A percentile compares a stretch with the other conserved stretches of the same genome.
Evolutionary conservation across 2,797 vertebrate genomes (phyloP).

Genomic region (Eremophila alpestris): DNA sequence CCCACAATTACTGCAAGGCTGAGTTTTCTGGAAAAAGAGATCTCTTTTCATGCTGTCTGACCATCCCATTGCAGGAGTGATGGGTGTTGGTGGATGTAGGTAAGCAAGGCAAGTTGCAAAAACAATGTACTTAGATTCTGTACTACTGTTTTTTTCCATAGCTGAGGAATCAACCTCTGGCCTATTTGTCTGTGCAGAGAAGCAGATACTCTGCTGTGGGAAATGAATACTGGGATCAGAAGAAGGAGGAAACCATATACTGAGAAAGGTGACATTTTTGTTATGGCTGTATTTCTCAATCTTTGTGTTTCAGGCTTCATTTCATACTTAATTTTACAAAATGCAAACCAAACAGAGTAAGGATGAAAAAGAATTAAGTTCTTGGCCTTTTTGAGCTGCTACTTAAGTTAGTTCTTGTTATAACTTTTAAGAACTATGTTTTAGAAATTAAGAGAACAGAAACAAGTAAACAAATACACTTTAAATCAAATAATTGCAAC

Average conservation of each 20-base stretch:
- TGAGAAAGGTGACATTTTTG: background rate
- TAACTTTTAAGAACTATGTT: background rate
- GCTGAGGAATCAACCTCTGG: background rate
- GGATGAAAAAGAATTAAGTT: background rate
- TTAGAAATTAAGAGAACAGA: background rate
- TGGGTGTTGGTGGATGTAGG: background rate
- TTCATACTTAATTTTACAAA: background rate
- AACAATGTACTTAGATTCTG: background rate
- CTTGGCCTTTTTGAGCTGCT: background rate
- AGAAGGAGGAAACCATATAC: background rate
- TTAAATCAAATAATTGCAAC: background rate
- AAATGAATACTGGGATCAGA: background rate
- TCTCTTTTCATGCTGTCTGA: background rate
- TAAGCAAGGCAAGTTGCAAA: background rate
- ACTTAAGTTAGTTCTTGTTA: background rate
- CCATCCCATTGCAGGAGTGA: background rate
- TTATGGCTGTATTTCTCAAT: background rate
- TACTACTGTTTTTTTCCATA: background rate
- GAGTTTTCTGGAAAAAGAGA: constrained; percentile 7
- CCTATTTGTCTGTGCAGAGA: background rate
- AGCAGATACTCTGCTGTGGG: background rate
- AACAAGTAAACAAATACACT: background rate
- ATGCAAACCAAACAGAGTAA: background rate
- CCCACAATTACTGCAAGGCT: constrained; percentile 26
- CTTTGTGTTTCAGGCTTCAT: background rate